These are phyloP conservation scores for Pomacea canaliculata DNA, from an alignment of 2,888 invertebrate genomes.

Conservation along the genomic window DNA sequence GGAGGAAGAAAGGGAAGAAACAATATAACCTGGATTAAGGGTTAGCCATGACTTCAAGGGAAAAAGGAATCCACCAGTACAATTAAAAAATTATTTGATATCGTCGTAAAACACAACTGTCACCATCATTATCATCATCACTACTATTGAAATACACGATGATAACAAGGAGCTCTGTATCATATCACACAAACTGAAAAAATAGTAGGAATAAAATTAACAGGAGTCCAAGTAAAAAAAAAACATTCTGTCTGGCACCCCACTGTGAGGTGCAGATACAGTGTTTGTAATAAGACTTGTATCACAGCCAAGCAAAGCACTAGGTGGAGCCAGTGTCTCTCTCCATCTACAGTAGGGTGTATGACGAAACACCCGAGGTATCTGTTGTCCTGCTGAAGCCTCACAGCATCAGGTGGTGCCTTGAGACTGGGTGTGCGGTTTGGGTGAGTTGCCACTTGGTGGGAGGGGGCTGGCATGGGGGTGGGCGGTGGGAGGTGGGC, in stretches of 20 bases:
- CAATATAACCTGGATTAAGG: no score
- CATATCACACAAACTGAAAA: background rate
- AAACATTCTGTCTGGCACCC: no score
- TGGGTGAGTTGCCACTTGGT: constrained; percentile 13
- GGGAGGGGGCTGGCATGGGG: constrained; percentile 1
- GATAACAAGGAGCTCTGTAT: background rate
- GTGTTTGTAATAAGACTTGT: constrained; percentile 11
- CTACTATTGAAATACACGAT: no score
- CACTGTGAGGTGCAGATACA: background rate
- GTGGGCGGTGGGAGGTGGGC: constrained; percentile 9
- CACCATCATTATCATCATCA: no score
- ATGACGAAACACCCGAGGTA: constrained; percentile 14
- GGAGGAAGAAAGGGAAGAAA: no score
- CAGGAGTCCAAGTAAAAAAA: background rate
- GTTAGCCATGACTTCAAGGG: no score
- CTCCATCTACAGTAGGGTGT: no score
- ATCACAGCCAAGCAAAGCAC: constrained; percentile 28
- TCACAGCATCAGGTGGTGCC: constrained; percentile 17
- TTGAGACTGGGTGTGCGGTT: constrained; percentile 22
- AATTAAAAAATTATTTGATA: no score
- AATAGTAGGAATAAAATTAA: constrained; percentile 1
- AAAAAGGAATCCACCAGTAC: no score
- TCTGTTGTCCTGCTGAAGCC: constrained; percentile 5
- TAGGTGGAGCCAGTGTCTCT: background rate
- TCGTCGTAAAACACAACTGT: no score